Evolutionary conservation across 2,888 invertebrate species (phyloP), one percentile per base, ranked within the genome.

Genomic region (Orthonevra nobilis): DNA sequence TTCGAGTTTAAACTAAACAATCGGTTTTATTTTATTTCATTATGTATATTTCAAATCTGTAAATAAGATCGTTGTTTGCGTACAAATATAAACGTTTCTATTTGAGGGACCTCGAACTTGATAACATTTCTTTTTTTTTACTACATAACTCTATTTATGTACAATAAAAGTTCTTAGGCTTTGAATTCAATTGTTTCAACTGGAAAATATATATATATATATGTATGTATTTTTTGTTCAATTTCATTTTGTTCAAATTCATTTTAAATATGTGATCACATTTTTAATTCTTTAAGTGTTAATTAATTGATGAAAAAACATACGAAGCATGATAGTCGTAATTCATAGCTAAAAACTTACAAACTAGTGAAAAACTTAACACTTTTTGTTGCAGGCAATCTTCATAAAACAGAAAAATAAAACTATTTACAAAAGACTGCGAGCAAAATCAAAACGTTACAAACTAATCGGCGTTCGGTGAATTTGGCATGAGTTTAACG

Each of bases 401-500:
- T 38, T 58, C 20, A 7, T 64, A 42, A 38, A 30, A 10, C 15
- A 52, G n/a, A 12, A 42, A 38, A 30, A 10, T 12, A 52, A 12
- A 12, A 19, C 20, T 12, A 0, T 46, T 14, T 17, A 48, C 9
- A n/a, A 14, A 50, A 52, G 34, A n/a, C 15, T 66, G 28, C 36
- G 40, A 73, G 48, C 44, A 73, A 34, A 15, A 58, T 7, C 34
- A 42, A 14, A 40, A 32, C 30, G 20, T 66, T 66, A 74, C 32
- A 0, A 48, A 42, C 66, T 79, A 79, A 34, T 79, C 79, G 46
- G 66, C 66, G 56, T 54, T 79, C 23, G 79, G 79, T 61, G 79
- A 79, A 68, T 73, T 73, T 73, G 79, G 73, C 56, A 73, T 68
- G 48, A 73, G 40, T 30, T 73, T 79, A 10, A 68, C 66, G 48